Evolutionary conservation across 2,113 vertebrate species (phyloP).

Genomic region (Tricholaema leucomelas): DNA sequence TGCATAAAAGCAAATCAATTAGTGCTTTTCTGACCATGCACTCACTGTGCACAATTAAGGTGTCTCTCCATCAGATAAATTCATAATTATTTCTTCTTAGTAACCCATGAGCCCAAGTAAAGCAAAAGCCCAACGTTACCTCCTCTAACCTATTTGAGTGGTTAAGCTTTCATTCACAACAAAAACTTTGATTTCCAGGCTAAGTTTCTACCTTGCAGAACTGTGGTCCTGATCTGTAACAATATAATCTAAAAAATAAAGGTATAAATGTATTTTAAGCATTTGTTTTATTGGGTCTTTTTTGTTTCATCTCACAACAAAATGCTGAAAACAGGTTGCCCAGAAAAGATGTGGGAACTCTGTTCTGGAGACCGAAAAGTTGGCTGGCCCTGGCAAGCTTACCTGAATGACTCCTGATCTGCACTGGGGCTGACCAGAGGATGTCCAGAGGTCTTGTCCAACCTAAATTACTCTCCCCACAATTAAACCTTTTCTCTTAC

Average conservation of each 20-base stretch:
- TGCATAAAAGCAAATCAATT: neutral
- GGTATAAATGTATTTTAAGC: neutral
- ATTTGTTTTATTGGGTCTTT: neutral
- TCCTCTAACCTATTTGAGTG: neutral
- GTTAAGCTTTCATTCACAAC: neutral
- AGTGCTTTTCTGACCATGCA: neutral
- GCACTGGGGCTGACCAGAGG: neutral
- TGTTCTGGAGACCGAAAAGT: neutral
- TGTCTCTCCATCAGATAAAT: neutral
- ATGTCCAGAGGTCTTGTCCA: neutral
- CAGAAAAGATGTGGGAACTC: neutral
- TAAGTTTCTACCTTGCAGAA: neutral
- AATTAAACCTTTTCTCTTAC: neutral
- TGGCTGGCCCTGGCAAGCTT: neutral
- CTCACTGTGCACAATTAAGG: neutral
- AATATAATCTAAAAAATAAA: neutral
- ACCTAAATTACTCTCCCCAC: neutral
- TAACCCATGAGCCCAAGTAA: neutral
- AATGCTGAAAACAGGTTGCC: neutral
- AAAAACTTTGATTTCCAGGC: neutral
- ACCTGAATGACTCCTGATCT: fast-evolving
- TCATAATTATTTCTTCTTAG: neutral
- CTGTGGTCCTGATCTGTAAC: neutral
- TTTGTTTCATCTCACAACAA: neutral
- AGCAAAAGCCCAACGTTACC: neutral